These are phyloP conservation scores for Chlorodrepanis virens DNA, from an alignment of 2,113 vertebrate genomes.

Conservation along the genomic window DNA sequence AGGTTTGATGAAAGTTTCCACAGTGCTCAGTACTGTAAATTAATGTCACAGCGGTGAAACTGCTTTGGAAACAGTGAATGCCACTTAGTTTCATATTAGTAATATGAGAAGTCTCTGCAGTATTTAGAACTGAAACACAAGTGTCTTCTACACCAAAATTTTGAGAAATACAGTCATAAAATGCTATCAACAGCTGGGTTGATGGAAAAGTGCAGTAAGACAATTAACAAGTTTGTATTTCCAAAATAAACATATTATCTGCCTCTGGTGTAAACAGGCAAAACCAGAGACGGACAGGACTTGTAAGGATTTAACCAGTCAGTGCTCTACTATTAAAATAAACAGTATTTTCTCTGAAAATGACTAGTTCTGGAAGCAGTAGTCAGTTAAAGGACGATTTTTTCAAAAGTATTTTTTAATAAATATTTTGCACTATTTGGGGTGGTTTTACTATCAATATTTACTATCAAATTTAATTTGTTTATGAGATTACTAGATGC, in stretches of 20 bases:
- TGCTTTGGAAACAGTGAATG: slow-evolving; percentile 41
- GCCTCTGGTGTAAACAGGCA: slow-evolving; percentile 27
- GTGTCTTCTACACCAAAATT: neutral
- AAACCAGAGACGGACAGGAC: neutral
- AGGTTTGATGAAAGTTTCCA: slow-evolving; percentile 54
- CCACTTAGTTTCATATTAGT: slow-evolving; percentile 27
- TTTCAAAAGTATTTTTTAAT: neutral
- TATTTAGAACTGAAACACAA: neutral
- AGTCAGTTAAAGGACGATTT: neutral
- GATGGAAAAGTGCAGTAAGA: slow-evolving; percentile 47
- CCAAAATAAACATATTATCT: slow-evolving; percentile 53
- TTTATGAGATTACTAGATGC: neutral
- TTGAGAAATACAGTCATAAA: slow-evolving; percentile 32
- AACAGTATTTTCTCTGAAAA: neutral
- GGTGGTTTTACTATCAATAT: neutral
- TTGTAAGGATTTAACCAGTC: neutral
- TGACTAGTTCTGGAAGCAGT: neutral
- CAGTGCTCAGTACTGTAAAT: slow-evolving; percentile 4
- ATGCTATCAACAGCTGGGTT: slow-evolving; percentile 21
- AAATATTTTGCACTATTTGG: neutral
- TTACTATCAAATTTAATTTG: neutral
- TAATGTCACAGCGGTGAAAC: slow-evolving; percentile 18
- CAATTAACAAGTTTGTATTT: neutral
- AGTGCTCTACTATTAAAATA: neutral
- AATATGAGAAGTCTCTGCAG: slow-evolving; percentile 43